Conservation (phyloP, 2,888 invertebrate genomes). For the Ennomos fuscantarius region DNA sequence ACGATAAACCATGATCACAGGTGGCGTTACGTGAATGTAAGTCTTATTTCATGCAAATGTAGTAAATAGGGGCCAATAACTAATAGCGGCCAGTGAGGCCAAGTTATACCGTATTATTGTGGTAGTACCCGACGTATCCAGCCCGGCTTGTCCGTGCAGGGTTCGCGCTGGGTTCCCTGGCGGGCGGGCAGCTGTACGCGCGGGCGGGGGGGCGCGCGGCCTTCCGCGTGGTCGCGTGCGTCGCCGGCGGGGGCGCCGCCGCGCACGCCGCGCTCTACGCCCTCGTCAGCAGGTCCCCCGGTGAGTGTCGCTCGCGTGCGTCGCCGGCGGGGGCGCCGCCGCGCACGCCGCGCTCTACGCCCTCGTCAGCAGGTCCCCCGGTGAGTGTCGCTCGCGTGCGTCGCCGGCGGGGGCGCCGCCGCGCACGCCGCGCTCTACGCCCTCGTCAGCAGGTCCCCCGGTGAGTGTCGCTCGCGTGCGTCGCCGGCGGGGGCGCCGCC, state of each 20-base stretch:
- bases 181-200: slow-evolving; percentile 89
- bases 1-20: too few relatives aligned
- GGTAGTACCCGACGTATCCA: too few relatives aligned
- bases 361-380: slow-evolving; percentile 33
- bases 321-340: slow-evolving; percentile 59
- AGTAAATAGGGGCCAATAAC: too few relatives aligned
- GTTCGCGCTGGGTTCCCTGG: slow-evolving; percentile 90
- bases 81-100: too few relatives aligned
- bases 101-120: too few relatives aligned
- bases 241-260: slow-evolving; percentile 57
- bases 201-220: slow-evolving; percentile 84
- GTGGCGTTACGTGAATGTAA: too few relatives aligned
- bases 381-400: slow-evolving; percentile 19
- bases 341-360: slow-evolving; percentile 43
- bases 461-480: slow-evolving; percentile 19
- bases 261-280: slow-evolving; percentile 43
- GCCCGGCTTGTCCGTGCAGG: slow-evolving; percentile 81
- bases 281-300: slow-evolving; percentile 33
- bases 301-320: slow-evolving; percentile 19
- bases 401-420: slow-evolving; percentile 59
- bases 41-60: too few relatives aligned
- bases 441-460: slow-evolving; percentile 33
- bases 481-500: slow-evolving; percentile 59
- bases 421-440: slow-evolving; percentile 43
- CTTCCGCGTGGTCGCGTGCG: slow-evolving; percentile 62